Evolutionary conservation across 1,140 invertebrate species (phyloP).

Genomic region (Vanessa tameamea): DNA sequence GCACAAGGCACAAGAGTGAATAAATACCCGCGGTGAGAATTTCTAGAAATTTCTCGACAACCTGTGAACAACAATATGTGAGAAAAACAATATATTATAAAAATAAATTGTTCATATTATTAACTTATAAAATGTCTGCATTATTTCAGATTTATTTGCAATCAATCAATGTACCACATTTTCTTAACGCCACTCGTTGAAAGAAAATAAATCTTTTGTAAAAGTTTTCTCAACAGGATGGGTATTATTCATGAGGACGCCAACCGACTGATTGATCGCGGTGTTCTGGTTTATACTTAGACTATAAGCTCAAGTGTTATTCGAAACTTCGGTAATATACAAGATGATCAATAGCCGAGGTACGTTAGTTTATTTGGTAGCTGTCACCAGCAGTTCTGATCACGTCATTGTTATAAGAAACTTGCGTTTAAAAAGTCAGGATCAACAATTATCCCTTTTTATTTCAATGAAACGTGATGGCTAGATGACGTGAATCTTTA

Average conservation of each 20-base stretch:
- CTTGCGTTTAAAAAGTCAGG: background rate
- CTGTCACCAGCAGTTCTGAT: background rate
- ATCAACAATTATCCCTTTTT: background rate
- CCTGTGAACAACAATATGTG: too few relatives aligned
- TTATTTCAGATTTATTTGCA: conserved; percentile 29
- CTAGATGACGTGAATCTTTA: too few relatives aligned
- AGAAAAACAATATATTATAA: too few relatives aligned
- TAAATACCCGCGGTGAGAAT: too few relatives aligned
- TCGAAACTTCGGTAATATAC: conserved; percentile 15
- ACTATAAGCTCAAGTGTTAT: conserved; percentile 40
- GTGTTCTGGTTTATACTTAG: conserved; percentile 54
- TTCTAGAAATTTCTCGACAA: too few relatives aligned
- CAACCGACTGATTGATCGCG: conserved; percentile 70
- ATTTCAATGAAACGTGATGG: too few relatives aligned
- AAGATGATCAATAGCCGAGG: conserved; percentile 13
- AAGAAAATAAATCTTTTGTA: conserved; percentile 78
- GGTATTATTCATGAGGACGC: conserved; percentile 75
- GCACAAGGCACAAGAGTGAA: too few relatives aligned
- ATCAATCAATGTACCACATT: conserved; percentile 75
- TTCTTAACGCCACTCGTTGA: conserved; percentile 53
- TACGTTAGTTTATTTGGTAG: conserved; percentile 1
- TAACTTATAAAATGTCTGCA: conserved; percentile 10
- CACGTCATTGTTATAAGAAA: background rate
- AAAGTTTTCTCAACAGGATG: conserved; percentile 70
- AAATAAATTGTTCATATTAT: background rate